Base-by-base conservation (phyloP, 2,888 invertebrate species). In the Euzetes globulus region DNA sequence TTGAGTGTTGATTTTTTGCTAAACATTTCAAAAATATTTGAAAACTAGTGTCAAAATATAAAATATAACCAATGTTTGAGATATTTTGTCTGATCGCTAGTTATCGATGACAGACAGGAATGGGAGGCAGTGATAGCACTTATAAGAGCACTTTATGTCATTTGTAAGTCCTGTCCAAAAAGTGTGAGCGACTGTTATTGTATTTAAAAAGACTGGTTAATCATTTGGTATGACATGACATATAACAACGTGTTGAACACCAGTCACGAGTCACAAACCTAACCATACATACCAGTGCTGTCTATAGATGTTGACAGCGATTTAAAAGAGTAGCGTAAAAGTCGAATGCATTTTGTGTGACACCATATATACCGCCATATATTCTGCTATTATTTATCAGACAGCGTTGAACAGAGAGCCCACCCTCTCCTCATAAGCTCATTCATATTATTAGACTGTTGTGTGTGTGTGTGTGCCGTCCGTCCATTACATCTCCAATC, bases 171-270 rank as follows among this genome's bases (percentile, higher is more conserved):
- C 58, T 58, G 58, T 58, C 58, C 58, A 58, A 58, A 52, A 15
- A 19, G 25, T 2, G 2, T 50, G 50, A 50, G 17, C 17, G n/a
- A 50, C n/a, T 50, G 19, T 50, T 50, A 25, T 58, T 25, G 22
- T 58, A 58, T 63, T 63, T 63, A 17, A 33, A 60, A 63, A 37
- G 33, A 58, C 58, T 58, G 58, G 58, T 58, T 58, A 58, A 58
- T 58, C 58, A 58, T 58, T 37, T 63, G 29, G 25, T n/a, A 63
- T 63, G 63, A 63, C 63, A 63, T 63, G 63, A 33, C 63, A 63
- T 63, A 63, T 63, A 63, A 63, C 63, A 63, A 63, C 63, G 63
- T 63, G 63, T 63, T 63, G 63, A 63, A 37, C 63, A 63, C 27
- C 9, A 19, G 33, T n/a, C 7, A 15, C 15, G 29, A 58, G 27